phyloP scores from a whole-genome alignment of 1,140 invertebrate genomes.

The Drosophila chauvacae region DNA sequence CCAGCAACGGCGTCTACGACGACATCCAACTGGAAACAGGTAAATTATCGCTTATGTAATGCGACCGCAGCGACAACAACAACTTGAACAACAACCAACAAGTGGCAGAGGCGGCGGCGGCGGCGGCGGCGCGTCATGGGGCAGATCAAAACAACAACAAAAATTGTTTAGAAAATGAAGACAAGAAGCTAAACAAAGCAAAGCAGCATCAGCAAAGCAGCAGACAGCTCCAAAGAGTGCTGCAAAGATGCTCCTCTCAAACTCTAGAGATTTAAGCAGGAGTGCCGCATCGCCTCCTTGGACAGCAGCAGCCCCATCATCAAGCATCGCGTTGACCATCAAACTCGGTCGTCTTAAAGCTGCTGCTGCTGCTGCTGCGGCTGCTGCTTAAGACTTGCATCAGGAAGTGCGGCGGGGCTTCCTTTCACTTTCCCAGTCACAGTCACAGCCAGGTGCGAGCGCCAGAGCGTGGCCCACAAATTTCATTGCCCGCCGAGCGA shows the following conservation, averaged over 20 bases:
- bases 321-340: slow-evolving; percentile 23
- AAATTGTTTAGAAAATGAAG: slow-evolving; percentile 10
- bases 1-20: slow-evolving; percentile 26
- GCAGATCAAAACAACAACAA: slow-evolving; percentile 1
- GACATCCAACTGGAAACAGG: slow-evolving; percentile 72
- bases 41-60: slow-evolving; percentile 81
- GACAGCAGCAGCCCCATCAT: not conserved
- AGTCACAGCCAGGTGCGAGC: slow-evolving; percentile 46
- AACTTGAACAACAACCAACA: slow-evolving; percentile 7
- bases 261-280: not conserved
- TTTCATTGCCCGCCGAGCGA: slow-evolving; percentile 57
- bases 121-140: not conserved
- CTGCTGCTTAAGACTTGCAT: slow-evolving; percentile 23
- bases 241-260: not conserved
- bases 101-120: slow-evolving; percentile 1
- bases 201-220: too few species aligned
- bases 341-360: too few species aligned
- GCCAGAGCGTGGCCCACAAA: slow-evolving; percentile 58
- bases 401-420: slow-evolving; percentile 75
- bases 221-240: not conserved
- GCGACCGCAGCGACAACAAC: slow-evolving; percentile 49
- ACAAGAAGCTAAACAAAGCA: slow-evolving; percentile 17
- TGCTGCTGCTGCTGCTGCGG: too few species aligned
- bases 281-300: not conserved
- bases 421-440: slow-evolving; percentile 78